Evolutionary conservation across 2,888 invertebrate species (phyloP).

Genomic region (Cacoxenus indagator): DNA sequence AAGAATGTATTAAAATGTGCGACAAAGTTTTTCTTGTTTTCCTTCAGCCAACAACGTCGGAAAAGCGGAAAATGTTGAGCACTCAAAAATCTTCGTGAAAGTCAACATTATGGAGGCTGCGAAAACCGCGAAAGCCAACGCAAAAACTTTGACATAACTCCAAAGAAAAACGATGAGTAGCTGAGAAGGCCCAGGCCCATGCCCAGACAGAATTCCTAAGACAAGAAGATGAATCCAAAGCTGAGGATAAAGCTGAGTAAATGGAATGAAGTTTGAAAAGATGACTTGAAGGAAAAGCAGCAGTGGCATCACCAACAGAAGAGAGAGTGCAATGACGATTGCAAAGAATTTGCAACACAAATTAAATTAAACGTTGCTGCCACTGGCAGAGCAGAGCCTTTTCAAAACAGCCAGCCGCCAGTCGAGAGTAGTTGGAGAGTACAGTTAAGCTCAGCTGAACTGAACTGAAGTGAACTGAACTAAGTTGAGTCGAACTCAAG

Average conservation of each 20-base stretch:
- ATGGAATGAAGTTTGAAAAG: not conserved
- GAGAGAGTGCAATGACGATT: not conserved
- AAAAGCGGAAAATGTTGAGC: not conserved
- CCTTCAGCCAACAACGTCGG: not conserved
- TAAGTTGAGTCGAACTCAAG: too few species aligned
- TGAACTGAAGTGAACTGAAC: not conserved
- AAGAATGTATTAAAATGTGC: conserved; percentile 2
- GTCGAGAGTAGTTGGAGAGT: not conserved
- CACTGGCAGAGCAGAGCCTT: conserved; percentile 17
- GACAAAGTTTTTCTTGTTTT: not conserved
- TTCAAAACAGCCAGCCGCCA: not conserved
- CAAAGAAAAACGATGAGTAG: not conserved
- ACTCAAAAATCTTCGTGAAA: conserved; percentile 7
- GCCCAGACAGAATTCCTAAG: not conserved
- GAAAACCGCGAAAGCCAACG: not conserved
- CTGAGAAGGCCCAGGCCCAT: not conserved
- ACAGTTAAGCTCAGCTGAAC: not conserved
- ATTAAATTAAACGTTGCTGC: conserved; percentile 8
- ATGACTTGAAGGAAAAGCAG: not conserved
- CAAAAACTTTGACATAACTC: conserved; percentile 11
- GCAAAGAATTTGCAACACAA: conserved; percentile 10
- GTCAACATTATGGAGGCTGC: not conserved
- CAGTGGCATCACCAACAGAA: not conserved
- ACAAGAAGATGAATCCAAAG: not conserved
- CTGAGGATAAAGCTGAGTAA: not conserved